Evolutionary conservation across 2,797 vertebrate genomes (phyloP), one percentile per base, ranked within the genome.

Genomic region (Psittacula echo): DNA sequence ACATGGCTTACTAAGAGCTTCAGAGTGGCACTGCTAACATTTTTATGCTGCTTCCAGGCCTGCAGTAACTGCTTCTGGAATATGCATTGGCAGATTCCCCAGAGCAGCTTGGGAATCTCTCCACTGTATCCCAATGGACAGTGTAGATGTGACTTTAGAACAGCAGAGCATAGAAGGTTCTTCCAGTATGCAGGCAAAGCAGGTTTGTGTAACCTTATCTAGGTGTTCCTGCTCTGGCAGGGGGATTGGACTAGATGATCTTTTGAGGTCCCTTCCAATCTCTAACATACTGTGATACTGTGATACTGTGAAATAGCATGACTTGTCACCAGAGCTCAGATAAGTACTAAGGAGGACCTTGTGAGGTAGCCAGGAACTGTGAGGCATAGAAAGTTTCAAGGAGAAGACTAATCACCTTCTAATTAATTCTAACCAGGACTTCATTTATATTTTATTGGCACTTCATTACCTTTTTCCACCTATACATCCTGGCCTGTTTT

Each of bases 401-500:
- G 39, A 85, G 30, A 91, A 73, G 20, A 66, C 32, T 89, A 87
- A 87, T 66, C 74, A 81, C 11, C 11, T 89, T 75, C 30, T 86
- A 90, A 85, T 53, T 47, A 83, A 74, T 81, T 92, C 76, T 84
- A 37, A 81, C 26, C 2, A 2, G 30, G 91, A 26, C 41, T 71
- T 94, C 60, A 87, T 94, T 80, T 88, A 73, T 47, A 83, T 91
- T 92, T 90, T 75, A 90, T 73, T 77, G n/a, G 32, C 15, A 78
- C 23, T 75, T 83, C 24, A 62, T 26, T 86, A 23, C 0, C 11
- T 77, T 85, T 92, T 93, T 86, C 60, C 60, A 85, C n/a, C 60
- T 78, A 30, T 32, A 87, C 42, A n/a, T 41, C 84, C 62, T 88
- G 92, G 68, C 42, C 62, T 87, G 64, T 61, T 81, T 87, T 93